Conservation (phyloP, 2,797 vertebrate genomes). For the Aphelocoma californica region DNA sequence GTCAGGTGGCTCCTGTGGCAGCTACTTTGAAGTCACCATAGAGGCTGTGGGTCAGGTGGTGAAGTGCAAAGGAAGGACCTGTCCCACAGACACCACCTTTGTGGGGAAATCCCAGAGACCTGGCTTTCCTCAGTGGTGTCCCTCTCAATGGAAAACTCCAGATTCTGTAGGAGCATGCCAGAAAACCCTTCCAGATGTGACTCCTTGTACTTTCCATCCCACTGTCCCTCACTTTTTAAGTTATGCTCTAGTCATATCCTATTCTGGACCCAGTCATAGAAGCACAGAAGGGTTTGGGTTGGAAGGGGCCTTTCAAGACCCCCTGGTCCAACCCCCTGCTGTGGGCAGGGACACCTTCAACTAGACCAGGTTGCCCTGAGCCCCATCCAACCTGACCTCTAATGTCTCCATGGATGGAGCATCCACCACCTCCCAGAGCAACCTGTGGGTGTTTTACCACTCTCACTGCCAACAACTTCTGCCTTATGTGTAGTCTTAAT, state of each 20-base stretch:
- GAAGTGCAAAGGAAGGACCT: background rate
- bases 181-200: background rate
- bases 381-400: fast-evolving
- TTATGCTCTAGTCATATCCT: fast-evolving
- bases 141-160: background rate
- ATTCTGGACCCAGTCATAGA: fast-evolving
- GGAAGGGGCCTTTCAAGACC: fast-evolving
- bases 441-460: background rate
- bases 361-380: background rate
- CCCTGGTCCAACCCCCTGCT: fast-evolving
- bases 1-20: background rate
- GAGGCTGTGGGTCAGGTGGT: background rate
- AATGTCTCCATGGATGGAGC: too few relatives aligned
- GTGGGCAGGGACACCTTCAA: fast-evolving
- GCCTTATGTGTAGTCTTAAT: background rate
- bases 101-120: background rate
- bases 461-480: fast-evolving
- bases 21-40: background rate
- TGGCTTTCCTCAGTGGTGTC: background rate
- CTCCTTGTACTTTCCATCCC: background rate
- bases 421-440: background rate
- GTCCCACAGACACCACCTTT: background rate
- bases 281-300: background rate
- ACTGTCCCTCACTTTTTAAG: background rate
- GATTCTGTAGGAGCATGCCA: fast-evolving